Percentiles rank a stretch among this genome's conserved stretches.
Conservation (phyloP, 2,797 vertebrate species). For the Anguilla megastoma region DNA sequence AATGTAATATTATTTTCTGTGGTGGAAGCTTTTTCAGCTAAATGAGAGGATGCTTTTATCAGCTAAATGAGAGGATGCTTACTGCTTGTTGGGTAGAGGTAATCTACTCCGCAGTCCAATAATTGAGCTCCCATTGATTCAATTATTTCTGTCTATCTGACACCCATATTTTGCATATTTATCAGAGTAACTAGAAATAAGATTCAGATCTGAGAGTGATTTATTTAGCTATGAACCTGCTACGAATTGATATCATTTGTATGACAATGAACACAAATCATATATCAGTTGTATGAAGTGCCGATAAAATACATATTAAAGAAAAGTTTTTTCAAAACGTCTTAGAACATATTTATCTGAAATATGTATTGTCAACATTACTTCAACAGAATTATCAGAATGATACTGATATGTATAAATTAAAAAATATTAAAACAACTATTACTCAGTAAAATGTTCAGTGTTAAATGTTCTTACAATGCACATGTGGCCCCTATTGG, state of each 20-base stretch:
- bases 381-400: background rate
- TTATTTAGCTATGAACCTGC: constrained; percentile 15
- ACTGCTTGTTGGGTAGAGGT: constrained; percentile 18
- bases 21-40: background rate
- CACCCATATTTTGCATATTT: constrained; percentile 26
- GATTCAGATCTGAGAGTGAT: constrained; percentile 29
- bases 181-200: constrained; percentile 36
- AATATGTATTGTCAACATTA: too few relatives aligned
- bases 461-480: too few relatives aligned
- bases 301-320: background rate
- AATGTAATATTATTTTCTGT: too few relatives aligned
- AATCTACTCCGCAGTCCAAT: constrained; percentile 7
- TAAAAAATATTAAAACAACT: too few relatives aligned
- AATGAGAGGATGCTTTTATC: background rate
- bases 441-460: too few relatives aligned
- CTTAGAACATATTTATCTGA: background rate
- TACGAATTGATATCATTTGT: constrained; percentile 23
- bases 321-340: background rate
- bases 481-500: too few relatives aligned
- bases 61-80: too few relatives aligned
- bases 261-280: constrained; percentile 25
- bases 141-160: constrained; percentile 57
- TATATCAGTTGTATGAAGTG: background rate
- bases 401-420: background rate
- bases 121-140: constrained; percentile 55